Evolutionary conservation across 1,140 invertebrate species (phyloP).

Genomic region (Trialeurodes vaporariorum): DNA sequence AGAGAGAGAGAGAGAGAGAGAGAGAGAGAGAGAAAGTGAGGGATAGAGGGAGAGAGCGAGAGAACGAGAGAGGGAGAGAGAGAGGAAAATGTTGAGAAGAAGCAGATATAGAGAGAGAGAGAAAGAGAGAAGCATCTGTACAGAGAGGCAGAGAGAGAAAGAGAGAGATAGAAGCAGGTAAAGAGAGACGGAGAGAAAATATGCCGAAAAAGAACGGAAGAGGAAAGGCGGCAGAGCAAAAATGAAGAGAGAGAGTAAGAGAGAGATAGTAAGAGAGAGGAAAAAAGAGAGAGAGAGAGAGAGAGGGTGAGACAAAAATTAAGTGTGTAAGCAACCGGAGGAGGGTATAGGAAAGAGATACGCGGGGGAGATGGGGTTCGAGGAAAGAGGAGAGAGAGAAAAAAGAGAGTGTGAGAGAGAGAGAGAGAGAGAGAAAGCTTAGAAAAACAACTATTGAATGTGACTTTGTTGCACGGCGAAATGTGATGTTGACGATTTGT

Average conservation of each 20-base stretch:
- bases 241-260: no score
- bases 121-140: background rate
- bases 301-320: no score
- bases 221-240: background rate
- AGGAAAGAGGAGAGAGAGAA: no score
- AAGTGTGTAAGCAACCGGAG: no score
- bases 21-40: no score
- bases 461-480: background rate
- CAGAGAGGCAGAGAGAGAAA: background rate
- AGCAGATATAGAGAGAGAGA: background rate
- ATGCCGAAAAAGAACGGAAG: background rate
- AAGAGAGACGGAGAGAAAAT: background rate
- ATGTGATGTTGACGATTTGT: background rate
- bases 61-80: background rate
- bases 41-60: no score
- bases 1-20: no score
- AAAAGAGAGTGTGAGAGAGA: no score
- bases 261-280: no score
- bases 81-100: background rate
- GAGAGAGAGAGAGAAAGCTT: background rate
- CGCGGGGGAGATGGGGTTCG: no score
- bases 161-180: background rate
- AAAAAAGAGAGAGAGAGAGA: no score
- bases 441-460: background rate
- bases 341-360: no score